Evolutionary conservation across 64 coral and sea anemone species (phyloP), one percentile per base, ranked within the genome.

Genomic region (Stichodactyla mertensii): DNA sequence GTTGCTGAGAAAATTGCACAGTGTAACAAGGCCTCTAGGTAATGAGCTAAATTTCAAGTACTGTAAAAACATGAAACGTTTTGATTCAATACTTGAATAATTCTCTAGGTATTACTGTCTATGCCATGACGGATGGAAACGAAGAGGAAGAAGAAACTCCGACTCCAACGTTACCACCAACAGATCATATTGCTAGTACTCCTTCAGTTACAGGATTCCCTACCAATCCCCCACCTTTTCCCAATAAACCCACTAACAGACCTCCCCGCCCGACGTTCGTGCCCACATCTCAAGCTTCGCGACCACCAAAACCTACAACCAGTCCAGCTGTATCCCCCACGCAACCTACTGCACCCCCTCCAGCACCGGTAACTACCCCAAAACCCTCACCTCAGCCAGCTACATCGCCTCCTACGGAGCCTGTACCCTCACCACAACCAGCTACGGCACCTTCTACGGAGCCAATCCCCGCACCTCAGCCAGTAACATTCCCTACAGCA

Each of bases 81-180:
- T 64, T 62, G 55, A 3, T 90, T 22, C 22, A 66, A 66, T 66
- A n/a, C 58, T 54, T 54, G 31, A 84, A 20, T 23, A 66, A 66
- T 22, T n/a, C 62, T 66, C 19, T 58, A 91, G 90, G 85, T 83
- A 51, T 91, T 71, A 91, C 74, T 13, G 85, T 87, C n/a, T 91
- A 91, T 57, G 77, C 51, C 8, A 55, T 91, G 62, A 62, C 52
- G 16, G 85, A 87, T 71, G 53, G 85, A 87, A 70, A 87, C 51
- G 51, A 87, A 55, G 78, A 91, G 59, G 88, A 89, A 22, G 90
- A 74, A 5, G 53, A 81, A 6, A 22, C 20, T 14, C 78, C 78
- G 13, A 53, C 18, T 20, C 78, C 78, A 20, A 54, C 78, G 16
- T 18, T 81, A 53, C 26, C 78, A 14, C 51, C 78, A 16, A 81